Percentiles rank a stretch among this genome's conserved stretches.
Conservation (phyloP, 2,113 vertebrate species). For the Tachysurus fulvidraco region DNA sequence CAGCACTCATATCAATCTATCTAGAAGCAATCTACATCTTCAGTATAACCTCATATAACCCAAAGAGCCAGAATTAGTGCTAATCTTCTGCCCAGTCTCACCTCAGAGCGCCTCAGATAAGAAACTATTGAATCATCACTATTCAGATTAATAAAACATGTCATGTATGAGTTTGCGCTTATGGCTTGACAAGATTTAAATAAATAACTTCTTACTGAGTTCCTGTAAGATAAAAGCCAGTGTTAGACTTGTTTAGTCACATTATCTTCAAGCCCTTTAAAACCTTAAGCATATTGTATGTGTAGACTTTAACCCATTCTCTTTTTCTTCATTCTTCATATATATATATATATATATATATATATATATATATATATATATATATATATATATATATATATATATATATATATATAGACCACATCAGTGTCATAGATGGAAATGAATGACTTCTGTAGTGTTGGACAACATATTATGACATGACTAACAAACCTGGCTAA, state of each 20-base stretch:
- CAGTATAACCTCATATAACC: not conserved
- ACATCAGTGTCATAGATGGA: constrained; percentile 39
- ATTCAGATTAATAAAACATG: constrained; percentile 22
- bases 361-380: too few relatives aligned
- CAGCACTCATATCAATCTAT: not conserved
- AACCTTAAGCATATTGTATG: not conserved
- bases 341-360: too few relatives aligned
- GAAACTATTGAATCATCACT: constrained; percentile 20
- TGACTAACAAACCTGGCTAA: constrained; percentile 62
- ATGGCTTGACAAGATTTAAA: constrained; percentile 12
- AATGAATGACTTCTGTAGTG: constrained; percentile 68
- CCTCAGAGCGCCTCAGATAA: not conserved
- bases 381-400: too few relatives aligned
- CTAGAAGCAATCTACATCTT: not conserved
- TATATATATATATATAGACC: too few relatives aligned
- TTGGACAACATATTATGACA: constrained; percentile 64
- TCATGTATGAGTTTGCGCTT: not conserved
- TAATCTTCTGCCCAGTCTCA: constrained; percentile 14
- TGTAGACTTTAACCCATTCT: not conserved
- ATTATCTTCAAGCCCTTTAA: not conserved
- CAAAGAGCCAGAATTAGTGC: not conserved
- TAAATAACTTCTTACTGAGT: constrained; percentile 2
- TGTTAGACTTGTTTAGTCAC: not conserved
- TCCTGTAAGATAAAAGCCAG: not conserved
- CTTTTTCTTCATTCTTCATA: not conserved